Conservation (phyloP, 2,113 vertebrate species). For the Oryzias woworae region DNA sequence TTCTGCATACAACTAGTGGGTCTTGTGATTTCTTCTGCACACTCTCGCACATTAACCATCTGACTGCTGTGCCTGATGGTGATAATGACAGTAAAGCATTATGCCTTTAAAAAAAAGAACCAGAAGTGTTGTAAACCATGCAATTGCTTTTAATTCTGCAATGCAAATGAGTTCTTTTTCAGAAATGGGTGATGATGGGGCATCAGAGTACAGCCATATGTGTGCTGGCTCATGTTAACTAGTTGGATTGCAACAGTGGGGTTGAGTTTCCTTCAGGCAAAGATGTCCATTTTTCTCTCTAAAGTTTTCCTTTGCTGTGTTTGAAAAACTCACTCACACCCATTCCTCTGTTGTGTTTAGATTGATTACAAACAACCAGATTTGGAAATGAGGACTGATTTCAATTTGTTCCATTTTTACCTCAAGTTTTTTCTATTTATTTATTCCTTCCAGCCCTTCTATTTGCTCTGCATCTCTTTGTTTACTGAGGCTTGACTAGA, state of each 20-base stretch:
- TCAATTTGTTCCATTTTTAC: slow-evolving; percentile 14
- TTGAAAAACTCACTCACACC: slow-evolving; percentile 1
- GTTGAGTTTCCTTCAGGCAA: slow-evolving; percentile 31
- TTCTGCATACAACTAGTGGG: slow-evolving; percentile 1
- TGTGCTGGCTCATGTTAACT: too few species aligned
- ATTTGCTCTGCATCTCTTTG: slow-evolving; percentile 36
- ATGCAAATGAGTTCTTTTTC: slow-evolving; percentile 30
- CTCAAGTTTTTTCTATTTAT: slow-evolving; percentile 30
- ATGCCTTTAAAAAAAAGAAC: slow-evolving; percentile 79
- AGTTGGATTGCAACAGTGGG: neutral
- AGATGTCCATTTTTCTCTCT: slow-evolving; percentile 13
- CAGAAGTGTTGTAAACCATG: slow-evolving; percentile 72
- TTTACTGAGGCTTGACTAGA: slow-evolving; percentile 51
- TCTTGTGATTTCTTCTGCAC: slow-evolving; percentile 12
- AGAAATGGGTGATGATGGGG: slow-evolving; percentile 45
- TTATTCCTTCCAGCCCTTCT: slow-evolving; percentile 8
- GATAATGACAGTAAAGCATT: slow-evolving; percentile 85
- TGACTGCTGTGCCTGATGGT: slow-evolving; percentile 84
- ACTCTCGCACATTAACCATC: slow-evolving; percentile 53
- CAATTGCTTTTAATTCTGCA: slow-evolving; percentile 73
- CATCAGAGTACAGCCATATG: slow-evolving; percentile 35
- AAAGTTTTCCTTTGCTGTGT: slow-evolving; percentile 21
- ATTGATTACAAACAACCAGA: slow-evolving; percentile 35
- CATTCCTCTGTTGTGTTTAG: slow-evolving; percentile 6
- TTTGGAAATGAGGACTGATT: slow-evolving; percentile 40